Conservation (phyloP, 2,797 vertebrate species). For the Gymnocypris eckloni region DNA sequence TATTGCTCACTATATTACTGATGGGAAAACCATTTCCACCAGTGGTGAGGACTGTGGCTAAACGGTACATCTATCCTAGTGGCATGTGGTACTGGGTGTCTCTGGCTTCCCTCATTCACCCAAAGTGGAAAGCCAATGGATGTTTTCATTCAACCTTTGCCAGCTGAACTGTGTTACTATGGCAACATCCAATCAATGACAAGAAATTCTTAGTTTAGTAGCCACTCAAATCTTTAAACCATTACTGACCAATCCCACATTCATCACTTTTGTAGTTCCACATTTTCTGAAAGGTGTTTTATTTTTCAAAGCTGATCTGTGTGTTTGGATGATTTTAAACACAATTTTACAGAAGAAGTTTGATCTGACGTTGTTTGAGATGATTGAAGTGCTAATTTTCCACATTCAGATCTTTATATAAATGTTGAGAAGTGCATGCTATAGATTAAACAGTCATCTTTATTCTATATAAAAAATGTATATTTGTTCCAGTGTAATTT, state of each 20-base stretch:
- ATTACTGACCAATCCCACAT: neutral
- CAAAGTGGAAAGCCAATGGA: conserved; percentile 28
- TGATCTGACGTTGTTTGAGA: neutral
- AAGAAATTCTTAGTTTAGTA: conserved; percentile 70
- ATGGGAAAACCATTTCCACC: conserved; percentile 51
- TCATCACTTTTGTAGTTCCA: neutral
- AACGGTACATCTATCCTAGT: conserved; percentile 30
- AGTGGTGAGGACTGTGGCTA: conserved; percentile 43
- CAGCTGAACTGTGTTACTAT: conserved; percentile 76
- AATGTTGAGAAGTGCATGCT: neutral
- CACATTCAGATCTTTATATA: neutral
- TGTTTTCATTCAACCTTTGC: conserved; percentile 73
- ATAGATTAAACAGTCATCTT: neutral
- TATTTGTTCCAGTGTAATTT: neutral
- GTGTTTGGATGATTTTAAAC: neutral
- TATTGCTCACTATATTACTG: conserved; percentile 25
- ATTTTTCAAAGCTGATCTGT: neutral
- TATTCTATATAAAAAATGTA: neutral
- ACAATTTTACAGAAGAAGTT: neutral
- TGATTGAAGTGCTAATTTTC: neutral
- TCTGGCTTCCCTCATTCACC: conserved; percentile 48
- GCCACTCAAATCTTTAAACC: conserved; percentile 57
- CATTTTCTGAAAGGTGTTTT: neutral
- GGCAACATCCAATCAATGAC: conserved; percentile 70
- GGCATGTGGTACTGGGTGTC: conserved; percentile 45